Evolutionary conservation across 2,888 invertebrate genomes (phyloP), one percentile per base, ranked within the genome.

Genomic region (Nephrotoma flavescens): DNA sequence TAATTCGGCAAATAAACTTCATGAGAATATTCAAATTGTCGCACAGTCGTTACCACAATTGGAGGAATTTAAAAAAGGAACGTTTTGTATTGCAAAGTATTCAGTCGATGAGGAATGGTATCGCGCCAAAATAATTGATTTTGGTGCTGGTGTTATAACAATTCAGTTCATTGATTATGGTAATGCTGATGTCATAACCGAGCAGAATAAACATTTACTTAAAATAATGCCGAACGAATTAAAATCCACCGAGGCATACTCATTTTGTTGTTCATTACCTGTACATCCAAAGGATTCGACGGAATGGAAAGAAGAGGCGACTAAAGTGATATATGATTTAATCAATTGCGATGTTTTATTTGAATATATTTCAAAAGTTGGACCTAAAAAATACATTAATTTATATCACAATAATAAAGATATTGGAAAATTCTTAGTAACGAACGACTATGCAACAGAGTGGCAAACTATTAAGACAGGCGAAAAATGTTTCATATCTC

Each of bases 31-130:
- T 0, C 95, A 96, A 90, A 92, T 93, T 41, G 92, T 93, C 7
- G 93, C 94, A 0, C 90, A 91, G 0, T 90, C 91, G 0, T 93
- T 94, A 89, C 90, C 93, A 0, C 92, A 93, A 52, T 90, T 95
- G 9, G 93, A 93, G 87, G 93, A 90, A 86, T 92, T 94, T 1
- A 93, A 94, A 85, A 92, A 93, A 87, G 95, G 95, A 6, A 93
- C 94, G 0, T 89, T 94, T 0, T 96, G 96, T 89, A 93, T 95
- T 86, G 97, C 98, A 0, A 95, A 95, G 89, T 98, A 97, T 90
- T 94, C 95, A 0, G 95, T 94, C 1, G 97, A 98, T 90, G 95
- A 95, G 71, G 94, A 94, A 88, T 99, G 99, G 98, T 99, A 99
- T 91, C 94, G 99, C 87, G 98, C 98, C 0, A 95, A 95, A 90